phyloP scores from a whole-genome alignment of 2,797 vertebrate species.

The Sebastes nivosus region DNA sequence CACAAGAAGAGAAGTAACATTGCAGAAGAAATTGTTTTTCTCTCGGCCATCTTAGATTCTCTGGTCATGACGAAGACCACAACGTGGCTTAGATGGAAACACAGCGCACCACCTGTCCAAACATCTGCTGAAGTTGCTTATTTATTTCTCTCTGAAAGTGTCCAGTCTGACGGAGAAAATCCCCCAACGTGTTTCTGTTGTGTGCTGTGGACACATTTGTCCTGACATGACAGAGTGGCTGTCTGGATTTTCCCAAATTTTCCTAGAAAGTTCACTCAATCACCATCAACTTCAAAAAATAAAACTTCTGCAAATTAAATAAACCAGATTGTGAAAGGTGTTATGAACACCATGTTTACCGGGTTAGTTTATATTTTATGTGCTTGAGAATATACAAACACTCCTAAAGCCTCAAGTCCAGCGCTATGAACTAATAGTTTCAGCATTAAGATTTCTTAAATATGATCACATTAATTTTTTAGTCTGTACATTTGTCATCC shows the following conservation, averaged over 20 bases:
- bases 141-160: conserved; percentile 52
- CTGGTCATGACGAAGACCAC: conserved; percentile 46
- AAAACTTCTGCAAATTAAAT: neutral
- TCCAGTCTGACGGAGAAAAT: neutral
- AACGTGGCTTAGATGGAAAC: conserved; percentile 44
- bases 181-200: conserved; percentile 12
- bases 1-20: conserved; percentile 52
- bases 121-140: conserved; percentile 52
- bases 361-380: neutral
- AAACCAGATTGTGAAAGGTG: neutral
- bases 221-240: neutral
- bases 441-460: neutral
- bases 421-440: neutral
- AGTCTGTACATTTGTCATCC: neutral
- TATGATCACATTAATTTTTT: neutral
- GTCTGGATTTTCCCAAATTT: neutral
- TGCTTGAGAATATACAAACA: neutral
- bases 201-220: conserved; percentile 24
- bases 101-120: conserved; percentile 73
- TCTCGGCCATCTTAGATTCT: conserved; percentile 48
- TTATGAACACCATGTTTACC: neutral
- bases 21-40: conserved; percentile 34
- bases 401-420: neutral
- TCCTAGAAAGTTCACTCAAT: neutral
- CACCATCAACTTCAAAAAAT: neutral